Evolutionary conservation across 2,888 invertebrate genomes (phyloP), one percentile per base, ranked within the genome.

Genomic region (Meliscaeva auricollis): DNA sequence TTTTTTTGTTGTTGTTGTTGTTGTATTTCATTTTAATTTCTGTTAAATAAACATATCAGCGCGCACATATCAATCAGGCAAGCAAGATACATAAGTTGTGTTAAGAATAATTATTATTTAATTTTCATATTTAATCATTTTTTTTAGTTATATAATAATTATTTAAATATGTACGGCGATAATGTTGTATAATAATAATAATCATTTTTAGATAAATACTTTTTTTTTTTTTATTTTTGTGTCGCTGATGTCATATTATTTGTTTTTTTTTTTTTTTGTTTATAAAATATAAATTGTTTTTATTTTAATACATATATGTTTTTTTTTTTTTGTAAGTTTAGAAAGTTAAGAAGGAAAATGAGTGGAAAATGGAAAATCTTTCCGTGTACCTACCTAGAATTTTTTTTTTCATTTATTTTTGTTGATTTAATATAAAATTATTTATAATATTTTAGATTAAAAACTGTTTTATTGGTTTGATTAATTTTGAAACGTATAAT

Each of bases 31-130:
- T 32, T 69, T 32, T 54, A 48, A 7, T 56, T 69, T 56, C 38
- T 26, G 62, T 50, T 66, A 83, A 84, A 84, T 74, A 52, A 85
- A 81, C 73, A 81, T 77, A 77, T 73, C 81, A 85, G 85, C 85
- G 81, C 81, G 81, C 81, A 81, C 85, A 73, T 85, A 85, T 81
- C 81, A 85, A 85, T 73, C 76, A 81, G 85, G 81, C 81, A 85
- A 85, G 85, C 85, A 85, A 68, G 81, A 73, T 85, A 85, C 72
- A 85, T 81, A 76, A 70, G 64, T 79, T 79, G 64, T 84, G 56
- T 79, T 84, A 50, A 26, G n/a, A n/a, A n/a, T n/a, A n/a, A n/a
- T n/a, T n/a, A 26, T 26, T 26, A 66, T 64, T 64, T 56, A n/a
- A 56, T 26, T 62, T 54, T 54, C 35, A 11, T 64, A 60, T 69